Conservation (phyloP, 2,797 vertebrate species). For the Halcyon badia region DNA sequence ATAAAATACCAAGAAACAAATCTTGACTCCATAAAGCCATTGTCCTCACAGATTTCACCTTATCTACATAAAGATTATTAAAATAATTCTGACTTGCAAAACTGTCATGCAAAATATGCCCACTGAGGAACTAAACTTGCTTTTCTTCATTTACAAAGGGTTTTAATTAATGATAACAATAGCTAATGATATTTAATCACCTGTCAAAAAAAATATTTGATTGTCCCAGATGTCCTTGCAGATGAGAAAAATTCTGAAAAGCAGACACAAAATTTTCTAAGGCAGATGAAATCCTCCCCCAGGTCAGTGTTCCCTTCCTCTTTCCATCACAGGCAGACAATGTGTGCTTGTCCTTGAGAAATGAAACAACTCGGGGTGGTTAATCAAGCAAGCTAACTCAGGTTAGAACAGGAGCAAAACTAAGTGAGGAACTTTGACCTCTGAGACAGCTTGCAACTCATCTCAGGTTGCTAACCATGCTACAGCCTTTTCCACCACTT, state of each 20-base stretch:
- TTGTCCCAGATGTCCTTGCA: slow-evolving; percentile 17
- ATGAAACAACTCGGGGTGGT: neutral
- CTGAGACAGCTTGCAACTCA: neutral
- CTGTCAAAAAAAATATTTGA: neutral
- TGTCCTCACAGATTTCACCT: slow-evolving; percentile 31
- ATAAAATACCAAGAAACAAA: slow-evolving; percentile 30
- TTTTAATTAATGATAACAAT: slow-evolving; percentile 43
- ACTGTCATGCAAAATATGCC: slow-evolving; percentile 16
- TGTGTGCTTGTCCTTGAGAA: neutral
- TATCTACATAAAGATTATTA: slow-evolving; percentile 26
- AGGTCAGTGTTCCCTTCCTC: neutral
- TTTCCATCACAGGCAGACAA: neutral
- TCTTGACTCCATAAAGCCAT: neutral
- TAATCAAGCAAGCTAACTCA: neutral
- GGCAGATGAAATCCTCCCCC: neutral
- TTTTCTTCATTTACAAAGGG: slow-evolving; percentile 42
- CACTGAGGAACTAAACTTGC: neutral
- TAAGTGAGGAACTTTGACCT: neutral
- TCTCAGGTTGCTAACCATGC: neutral
- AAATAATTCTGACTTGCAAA: slow-evolving; percentile 34
- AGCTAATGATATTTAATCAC: slow-evolving; percentile 62
- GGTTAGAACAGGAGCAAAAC: neutral
- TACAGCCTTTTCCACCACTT: neutral
- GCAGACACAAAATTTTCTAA: neutral
- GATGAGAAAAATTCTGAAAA: neutral